Evolutionary conservation across 2,888 invertebrate genomes (phyloP).

Genomic region (Cataglyphis livida): DNA sequence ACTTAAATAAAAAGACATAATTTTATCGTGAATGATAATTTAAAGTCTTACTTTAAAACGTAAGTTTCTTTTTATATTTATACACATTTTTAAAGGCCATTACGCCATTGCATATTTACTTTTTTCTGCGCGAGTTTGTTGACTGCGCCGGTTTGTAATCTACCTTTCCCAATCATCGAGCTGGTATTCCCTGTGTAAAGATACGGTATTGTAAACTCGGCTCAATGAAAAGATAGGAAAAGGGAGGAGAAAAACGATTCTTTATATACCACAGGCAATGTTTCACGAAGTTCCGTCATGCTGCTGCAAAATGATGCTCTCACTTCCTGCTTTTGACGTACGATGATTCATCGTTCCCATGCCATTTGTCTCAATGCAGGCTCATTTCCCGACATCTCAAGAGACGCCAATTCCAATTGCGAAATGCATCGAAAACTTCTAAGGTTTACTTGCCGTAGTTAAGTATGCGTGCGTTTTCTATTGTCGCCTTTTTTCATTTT

Average conservation of each 20-base stretch:
- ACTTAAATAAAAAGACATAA: neutral
- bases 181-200: constrained; percentile 50
- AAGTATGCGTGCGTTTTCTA: constrained; percentile 35
- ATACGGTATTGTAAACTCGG: constrained; percentile 56
- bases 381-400: constrained; percentile 76
- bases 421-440: constrained; percentile 71
- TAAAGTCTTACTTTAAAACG: neutral
- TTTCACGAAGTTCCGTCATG: constrained; percentile 67
- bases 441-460: constrained; percentile 61
- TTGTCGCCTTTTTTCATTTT: constrained; percentile 13
- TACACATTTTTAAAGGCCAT: constrained; percentile 5
- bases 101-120: constrained; percentile 10
- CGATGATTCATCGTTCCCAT: constrained; percentile 80
- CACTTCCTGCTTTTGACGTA: constrained; percentile 79
- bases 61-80: neutral
- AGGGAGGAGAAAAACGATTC: constrained; percentile 61
- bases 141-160: constrained; percentile 65
- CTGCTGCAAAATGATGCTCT: constrained; percentile 71
- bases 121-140: constrained; percentile 26
- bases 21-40: neutral
- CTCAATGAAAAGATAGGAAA: constrained; percentile 64
- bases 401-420: constrained; percentile 79
- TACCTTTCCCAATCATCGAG: constrained; percentile 66
- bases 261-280: constrained; percentile 63
- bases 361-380: constrained; percentile 81